Evolutionary conservation across 2,797 vertebrate genomes (phyloP).

Genomic region (Propithecus perrieri): DNA sequence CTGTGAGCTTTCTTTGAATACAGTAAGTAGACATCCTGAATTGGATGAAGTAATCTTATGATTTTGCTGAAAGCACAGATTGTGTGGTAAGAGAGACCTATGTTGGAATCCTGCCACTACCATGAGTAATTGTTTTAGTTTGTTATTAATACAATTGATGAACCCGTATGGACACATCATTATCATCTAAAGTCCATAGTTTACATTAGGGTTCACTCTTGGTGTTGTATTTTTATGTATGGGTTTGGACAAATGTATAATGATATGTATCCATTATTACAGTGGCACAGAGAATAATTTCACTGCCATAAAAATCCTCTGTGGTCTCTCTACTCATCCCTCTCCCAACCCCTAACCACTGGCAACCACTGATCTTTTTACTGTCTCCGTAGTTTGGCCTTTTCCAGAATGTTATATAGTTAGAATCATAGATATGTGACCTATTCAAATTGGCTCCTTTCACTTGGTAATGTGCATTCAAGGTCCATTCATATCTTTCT

Average conservation of each 20-base stretch:
- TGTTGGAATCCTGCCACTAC: background rate
- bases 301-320: background rate
- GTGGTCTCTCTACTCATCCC: background rate
- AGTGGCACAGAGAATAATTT: background rate
- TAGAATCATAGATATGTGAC: background rate
- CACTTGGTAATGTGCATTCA: background rate
- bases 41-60: background rate
- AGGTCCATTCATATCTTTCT: background rate
- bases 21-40: background rate
- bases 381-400: background rate
- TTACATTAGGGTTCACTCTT: background rate
- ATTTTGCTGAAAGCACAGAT: background rate
- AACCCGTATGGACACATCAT: background rate
- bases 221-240: background rate
- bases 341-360: background rate
- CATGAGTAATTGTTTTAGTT: background rate
- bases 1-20: background rate
- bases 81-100: background rate
- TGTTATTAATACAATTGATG: background rate
- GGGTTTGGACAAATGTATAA: background rate
- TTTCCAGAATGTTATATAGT: background rate
- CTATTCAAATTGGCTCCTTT: background rate
- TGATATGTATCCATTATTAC: background rate
- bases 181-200: background rate
- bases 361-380: background rate